phyloP scores from a whole-genome alignment of 2,888 invertebrate species.

The Aporophyla lueneburgensis region DNA sequence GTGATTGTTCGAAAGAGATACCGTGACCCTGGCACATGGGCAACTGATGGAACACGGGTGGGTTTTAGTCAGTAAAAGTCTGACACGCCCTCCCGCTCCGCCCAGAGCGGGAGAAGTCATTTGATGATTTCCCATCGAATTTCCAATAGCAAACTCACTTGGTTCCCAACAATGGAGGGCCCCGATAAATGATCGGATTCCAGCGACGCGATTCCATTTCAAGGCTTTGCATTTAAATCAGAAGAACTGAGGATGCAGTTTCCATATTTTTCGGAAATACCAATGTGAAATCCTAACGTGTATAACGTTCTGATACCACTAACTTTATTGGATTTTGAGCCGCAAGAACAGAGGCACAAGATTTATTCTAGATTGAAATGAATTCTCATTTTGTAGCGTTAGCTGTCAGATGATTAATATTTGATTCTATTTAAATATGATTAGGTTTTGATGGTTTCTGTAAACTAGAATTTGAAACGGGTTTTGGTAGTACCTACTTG shows the following conservation, averaged over 20 bases:
- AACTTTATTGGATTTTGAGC: conserved; percentile 40
- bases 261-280: conserved; percentile 78
- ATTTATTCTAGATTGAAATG: conserved; percentile 11
- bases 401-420: conserved; percentile 26
- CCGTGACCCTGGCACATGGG: too few relatives aligned
- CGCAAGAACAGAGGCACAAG: background rate
- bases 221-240: conserved; percentile 84
- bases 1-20: too few relatives aligned
- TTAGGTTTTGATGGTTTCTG: conserved; percentile 30
- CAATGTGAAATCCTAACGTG: conserved; percentile 45
- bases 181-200: conserved; percentile 77
- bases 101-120: too few relatives aligned
- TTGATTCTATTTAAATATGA: conserved; percentile 11
- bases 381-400: conserved; percentile 9
- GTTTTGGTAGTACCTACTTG: background rate
- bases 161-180: conserved; percentile 71
- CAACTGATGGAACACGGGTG: too few relatives aligned
- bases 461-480: conserved; percentile 8
- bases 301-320: conserved; percentile 40
- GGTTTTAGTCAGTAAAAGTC: too few relatives aligned
- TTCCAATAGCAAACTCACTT: conserved; percentile 65
- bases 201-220: conserved; percentile 76
- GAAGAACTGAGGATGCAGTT: conserved; percentile 77
- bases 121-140: too few relatives aligned
- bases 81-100: too few relatives aligned